These are phyloP conservation scores for Casuarius casuarius DNA, from an alignment of 2,113 vertebrate species.

Conservation along the genomic window DNA sequence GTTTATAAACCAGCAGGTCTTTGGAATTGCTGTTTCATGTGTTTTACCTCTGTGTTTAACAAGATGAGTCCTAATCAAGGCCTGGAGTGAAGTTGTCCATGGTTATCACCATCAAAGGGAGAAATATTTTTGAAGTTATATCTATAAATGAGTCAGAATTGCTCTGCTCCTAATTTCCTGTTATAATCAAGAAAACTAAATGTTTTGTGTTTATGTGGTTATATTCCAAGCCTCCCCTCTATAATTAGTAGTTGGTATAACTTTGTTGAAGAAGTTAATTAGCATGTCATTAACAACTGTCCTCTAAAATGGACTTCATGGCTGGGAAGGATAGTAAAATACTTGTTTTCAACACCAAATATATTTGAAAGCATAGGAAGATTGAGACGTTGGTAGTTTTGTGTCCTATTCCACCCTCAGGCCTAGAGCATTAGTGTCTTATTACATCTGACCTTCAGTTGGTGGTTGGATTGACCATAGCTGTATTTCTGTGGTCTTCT, in stretches of 20 bases:
- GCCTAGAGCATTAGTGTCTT: not conserved
- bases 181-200: conserved; percentile 8
- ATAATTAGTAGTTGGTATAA: not conserved
- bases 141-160: conserved; percentile 24
- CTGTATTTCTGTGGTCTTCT: not conserved
- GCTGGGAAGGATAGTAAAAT: not conserved
- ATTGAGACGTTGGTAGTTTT: not conserved
- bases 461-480: not conserved
- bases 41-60: not conserved
- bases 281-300: not conserved
- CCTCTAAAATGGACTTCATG: not conserved
- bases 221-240: not conserved
- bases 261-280: not conserved
- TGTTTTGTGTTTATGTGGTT: not conserved
- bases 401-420: not conserved
- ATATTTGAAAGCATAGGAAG: not conserved
- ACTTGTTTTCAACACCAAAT: not conserved
- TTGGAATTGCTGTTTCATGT: not conserved
- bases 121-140: conserved; percentile 30
- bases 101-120: not conserved
- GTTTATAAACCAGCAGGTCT: not conserved
- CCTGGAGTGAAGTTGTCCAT: not conserved
- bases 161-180: not conserved
- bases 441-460: not conserved
- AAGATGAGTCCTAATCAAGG: not conserved